These are phyloP conservation scores for Menura novaehollandiae DNA, from an alignment of 2,113 vertebrate species.

Conservation along the genomic window DNA sequence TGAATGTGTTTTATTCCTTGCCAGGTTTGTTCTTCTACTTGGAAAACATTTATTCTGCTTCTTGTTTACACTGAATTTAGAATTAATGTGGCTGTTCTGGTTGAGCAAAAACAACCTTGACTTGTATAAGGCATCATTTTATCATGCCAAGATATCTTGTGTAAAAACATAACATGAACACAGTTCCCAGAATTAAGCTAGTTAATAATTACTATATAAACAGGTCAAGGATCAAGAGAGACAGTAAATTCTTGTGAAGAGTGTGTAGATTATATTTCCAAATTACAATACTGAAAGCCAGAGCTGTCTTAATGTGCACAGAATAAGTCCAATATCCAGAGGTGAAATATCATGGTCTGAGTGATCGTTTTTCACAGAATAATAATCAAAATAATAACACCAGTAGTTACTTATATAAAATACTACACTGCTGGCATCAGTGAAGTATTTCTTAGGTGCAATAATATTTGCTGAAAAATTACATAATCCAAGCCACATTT, in stretches of 20 bases:
- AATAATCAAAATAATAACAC: background rate
- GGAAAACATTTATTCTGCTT: constrained; percentile 40
- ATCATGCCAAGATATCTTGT: background rate
- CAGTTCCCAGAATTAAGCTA: background rate
- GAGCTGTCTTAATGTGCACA: background rate
- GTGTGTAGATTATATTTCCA: background rate
- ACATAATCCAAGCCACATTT: background rate
- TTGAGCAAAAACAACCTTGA: constrained; percentile 34
- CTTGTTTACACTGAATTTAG: constrained; percentile 33
- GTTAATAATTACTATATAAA: constrained; percentile 33
- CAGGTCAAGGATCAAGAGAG: constrained; percentile 17
- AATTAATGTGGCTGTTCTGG: constrained; percentile 8
- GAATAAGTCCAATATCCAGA: background rate
- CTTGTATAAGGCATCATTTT: background rate
- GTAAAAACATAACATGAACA: background rate
- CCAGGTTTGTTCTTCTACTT: constrained; percentile 1
- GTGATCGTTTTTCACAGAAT: background rate
- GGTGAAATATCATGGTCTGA: background rate
- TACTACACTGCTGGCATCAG: background rate
- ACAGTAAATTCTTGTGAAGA: background rate
- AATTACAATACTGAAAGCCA: background rate
- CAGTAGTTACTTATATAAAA: background rate
- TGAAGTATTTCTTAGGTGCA: background rate
- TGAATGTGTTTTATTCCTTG: background rate
- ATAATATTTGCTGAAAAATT: background rate